Conservation (phyloP, 35 echinoderm and acorn worm genomes). For the Holothuria glaberrima region DNA sequence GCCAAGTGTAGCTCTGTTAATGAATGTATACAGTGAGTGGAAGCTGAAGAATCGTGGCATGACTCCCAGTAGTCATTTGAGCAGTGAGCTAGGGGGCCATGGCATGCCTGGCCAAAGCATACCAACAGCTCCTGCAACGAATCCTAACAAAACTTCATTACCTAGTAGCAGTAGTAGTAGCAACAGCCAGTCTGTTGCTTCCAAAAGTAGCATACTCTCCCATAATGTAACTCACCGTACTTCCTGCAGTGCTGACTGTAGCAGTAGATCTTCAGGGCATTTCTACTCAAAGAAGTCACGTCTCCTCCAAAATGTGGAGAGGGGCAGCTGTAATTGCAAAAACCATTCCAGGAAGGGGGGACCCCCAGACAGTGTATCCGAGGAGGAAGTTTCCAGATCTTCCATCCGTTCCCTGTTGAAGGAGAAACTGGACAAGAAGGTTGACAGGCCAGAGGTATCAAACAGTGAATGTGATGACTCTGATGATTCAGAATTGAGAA, state of each 20-base stretch:
- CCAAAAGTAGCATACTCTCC: background rate
- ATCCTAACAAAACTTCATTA: slow-evolving; percentile 11
- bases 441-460: background rate
- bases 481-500: slow-evolving; percentile 11
- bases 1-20: slow-evolving; percentile 48
- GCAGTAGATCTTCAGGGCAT: slow-evolving; percentile 40
- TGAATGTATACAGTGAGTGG: slow-evolving; percentile 61
- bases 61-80: slow-evolving; percentile 15
- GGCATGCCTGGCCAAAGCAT: background rate
- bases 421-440: slow-evolving; percentile 48
- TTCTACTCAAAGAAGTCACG: slow-evolving; percentile 51
- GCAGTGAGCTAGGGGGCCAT: slow-evolving; percentile 34
- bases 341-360: slow-evolving; percentile 38
- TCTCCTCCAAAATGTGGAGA: slow-evolving; percentile 52
- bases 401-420: slow-evolving; percentile 39
- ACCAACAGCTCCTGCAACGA: background rate
- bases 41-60: slow-evolving; percentile 49
- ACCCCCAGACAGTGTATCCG: background rate
- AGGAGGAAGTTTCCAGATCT: background rate
- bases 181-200: background rate
- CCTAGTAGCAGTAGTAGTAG: background rate
- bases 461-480: slow-evolving; percentile 41
- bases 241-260: slow-evolving; percentile 28
- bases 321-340: slow-evolving; percentile 50
- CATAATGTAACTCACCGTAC: background rate